Evolutionary conservation across 1,140 invertebrate species (phyloP), one percentile per base, ranked within the genome.

Genomic region (Papilio glaucus): DNA sequence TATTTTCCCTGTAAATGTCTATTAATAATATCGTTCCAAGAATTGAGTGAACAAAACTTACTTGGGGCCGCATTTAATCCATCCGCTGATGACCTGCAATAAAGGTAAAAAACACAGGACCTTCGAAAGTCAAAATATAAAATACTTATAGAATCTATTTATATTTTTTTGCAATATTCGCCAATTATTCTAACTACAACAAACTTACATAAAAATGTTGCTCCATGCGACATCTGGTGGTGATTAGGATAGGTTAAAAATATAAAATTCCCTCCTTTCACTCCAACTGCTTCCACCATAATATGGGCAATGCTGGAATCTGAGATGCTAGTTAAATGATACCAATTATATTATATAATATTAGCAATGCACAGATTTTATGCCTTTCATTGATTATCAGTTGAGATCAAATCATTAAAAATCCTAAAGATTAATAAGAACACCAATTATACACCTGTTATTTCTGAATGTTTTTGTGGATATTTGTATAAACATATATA

Each of bases 11-110:
- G 73, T 67, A 75, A 73, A 75, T 42, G 67, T 53, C 26, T 69
- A 42, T 67, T 67, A 69, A 53, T 45, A 69, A 37, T 62, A 37
- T 37, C 38, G 57, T 24, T 49, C 63, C 71, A 72, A 21, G 15
- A 75, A 65, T 42, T 75, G 57, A 75, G 45, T 73, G 57, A 72
- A 71, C 60, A 29, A 74, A 38, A 77, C 76, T 77, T 77, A 77
- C 76, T 68, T 72, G 72, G 60, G 65, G 38, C 69, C 37, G 67
- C 67, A 69, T 69, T 62, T 53, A n/a, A 65, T 69, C 63, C 65
- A 39, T 63, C 39, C 53, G 45, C 15, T 38, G 60, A 26, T 41
- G 38, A 77, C 73, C 76, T 77, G 76, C 53, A 81, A 78, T 77
- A 78, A 73, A 77, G 45, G 12, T 37, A 69, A 69, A 69, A 69